Conservation (phyloP, 1,140 invertebrate genomes). For the Ganaspis sp. region DNA sequence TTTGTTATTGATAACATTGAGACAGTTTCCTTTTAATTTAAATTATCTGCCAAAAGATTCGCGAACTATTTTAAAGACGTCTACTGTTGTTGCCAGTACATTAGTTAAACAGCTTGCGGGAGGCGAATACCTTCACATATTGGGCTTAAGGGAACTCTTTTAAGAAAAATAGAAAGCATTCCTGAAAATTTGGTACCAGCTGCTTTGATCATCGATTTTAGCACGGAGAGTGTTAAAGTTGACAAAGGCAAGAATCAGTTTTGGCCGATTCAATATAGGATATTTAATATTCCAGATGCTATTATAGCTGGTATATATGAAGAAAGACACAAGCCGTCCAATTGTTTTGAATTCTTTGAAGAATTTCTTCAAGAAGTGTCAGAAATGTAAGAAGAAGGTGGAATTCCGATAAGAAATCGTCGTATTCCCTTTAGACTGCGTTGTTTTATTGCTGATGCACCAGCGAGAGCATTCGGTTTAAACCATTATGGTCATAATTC, state of each 20-base stretch:
- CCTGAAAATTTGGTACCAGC: background rate
- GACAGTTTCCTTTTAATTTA: too few relatives aligned
- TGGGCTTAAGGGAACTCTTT: too few relatives aligned
- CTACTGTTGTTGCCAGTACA: too few relatives aligned
- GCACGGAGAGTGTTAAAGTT: background rate
- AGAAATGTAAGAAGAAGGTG: background rate
- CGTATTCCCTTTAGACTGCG: background rate
- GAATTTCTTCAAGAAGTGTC: background rate
- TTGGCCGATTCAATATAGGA: background rate
- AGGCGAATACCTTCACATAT: too few relatives aligned
- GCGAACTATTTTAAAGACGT: too few relatives aligned
- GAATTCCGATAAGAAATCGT: background rate
- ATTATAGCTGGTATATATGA: background rate
- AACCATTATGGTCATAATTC: conserved; percentile 44
- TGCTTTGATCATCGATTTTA: background rate
- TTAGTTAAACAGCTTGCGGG: too few relatives aligned
- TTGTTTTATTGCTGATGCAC: conserved; percentile 52
- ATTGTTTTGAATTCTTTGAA: background rate
- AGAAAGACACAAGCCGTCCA: background rate
- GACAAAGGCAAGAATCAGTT: too few relatives aligned
- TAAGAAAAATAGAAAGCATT: background rate
- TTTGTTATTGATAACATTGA: too few relatives aligned
- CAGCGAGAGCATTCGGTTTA: conserved; percentile 53
- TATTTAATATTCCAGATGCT: background rate
- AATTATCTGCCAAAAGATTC: too few relatives aligned